Conservation (phyloP, 2,888 invertebrate species). For the Leucophenga montana region DNA sequence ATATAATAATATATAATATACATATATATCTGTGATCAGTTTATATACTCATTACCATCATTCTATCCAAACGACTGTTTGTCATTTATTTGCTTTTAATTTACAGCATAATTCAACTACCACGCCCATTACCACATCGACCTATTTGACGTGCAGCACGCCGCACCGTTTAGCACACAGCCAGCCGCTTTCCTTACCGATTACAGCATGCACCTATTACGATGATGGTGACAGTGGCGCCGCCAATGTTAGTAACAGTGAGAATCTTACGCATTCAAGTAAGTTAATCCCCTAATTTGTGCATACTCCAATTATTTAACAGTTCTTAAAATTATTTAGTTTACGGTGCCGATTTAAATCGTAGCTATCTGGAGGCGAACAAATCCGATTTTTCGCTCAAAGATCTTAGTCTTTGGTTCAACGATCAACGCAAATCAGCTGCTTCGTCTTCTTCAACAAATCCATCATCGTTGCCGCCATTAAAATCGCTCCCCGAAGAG, state of each 20-base stretch:
- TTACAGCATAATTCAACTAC: slow-evolving; percentile 42
- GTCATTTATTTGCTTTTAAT: slow-evolving; percentile 27
- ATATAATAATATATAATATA: too few species aligned
- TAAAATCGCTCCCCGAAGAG: slow-evolving; percentile 27
- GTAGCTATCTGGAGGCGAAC: slow-evolving; percentile 72
- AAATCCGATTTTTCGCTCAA: slow-evolving; percentile 71
- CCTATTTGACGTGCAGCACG: slow-evolving; percentile 59
- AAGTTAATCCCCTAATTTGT: slow-evolving; percentile 33
- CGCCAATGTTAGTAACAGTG: too few species aligned
- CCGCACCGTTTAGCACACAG: slow-evolving; percentile 60
- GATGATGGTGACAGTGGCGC: slow-evolving; percentile 48
- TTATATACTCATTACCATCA: too few species aligned
- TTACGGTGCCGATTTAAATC: slow-evolving; percentile 71
- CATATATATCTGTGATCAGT: too few species aligned
- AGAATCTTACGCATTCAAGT: slow-evolving; percentile 64
- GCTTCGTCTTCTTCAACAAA: neutral
- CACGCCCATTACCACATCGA: slow-evolving; percentile 56
- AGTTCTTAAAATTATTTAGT: slow-evolving; percentile 51
- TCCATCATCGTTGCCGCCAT: neutral
- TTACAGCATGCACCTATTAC: neutral
- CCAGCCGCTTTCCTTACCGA: neutral
- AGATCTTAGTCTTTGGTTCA: slow-evolving; percentile 71
- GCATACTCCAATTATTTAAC: neutral
- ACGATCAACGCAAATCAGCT: slow-evolving; percentile 54
- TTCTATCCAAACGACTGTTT: too few species aligned